phyloP scores from a whole-genome alignment of 2,888 invertebrate species.

The Diaphora mendica region DNA sequence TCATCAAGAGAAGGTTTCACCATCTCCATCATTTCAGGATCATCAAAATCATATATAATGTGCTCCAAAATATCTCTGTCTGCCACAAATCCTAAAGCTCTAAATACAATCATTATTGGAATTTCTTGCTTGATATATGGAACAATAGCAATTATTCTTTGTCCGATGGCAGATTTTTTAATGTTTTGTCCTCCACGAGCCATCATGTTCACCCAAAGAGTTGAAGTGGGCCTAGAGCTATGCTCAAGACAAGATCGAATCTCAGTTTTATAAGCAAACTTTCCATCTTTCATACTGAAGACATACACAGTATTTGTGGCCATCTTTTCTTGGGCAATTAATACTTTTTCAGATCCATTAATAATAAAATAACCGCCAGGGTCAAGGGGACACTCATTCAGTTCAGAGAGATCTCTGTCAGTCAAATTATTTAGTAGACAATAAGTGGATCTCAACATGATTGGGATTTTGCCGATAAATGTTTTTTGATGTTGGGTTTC shows the following conservation, averaged over 20 bases:
- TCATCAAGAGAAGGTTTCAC: slow-evolving; percentile 99
- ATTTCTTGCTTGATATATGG: slow-evolving; percentile 99
- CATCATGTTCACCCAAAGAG: slow-evolving; percentile 99
- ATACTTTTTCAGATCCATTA: slow-evolving; percentile 99
- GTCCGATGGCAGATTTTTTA: slow-evolving; percentile 99
- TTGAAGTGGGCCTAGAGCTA: slow-evolving; percentile 97
- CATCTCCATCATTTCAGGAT: slow-evolving; percentile 99
- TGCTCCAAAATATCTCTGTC: slow-evolving; percentile 99
- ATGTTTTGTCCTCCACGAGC: slow-evolving; percentile 99
- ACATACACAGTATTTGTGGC: slow-evolving; percentile 99
- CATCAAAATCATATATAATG: slow-evolving; percentile 99
- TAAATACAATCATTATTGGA: slow-evolving; percentile 99
- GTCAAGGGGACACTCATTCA: slow-evolving; percentile 99
- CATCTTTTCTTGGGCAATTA: slow-evolving; percentile 99
- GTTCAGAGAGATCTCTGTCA: slow-evolving; percentile 99
- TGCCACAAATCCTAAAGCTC: slow-evolving; percentile 99
- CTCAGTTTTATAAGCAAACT: slow-evolving; percentile 99
- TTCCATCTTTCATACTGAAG: slow-evolving; percentile 99
- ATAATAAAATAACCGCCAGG: slow-evolving; percentile 99
- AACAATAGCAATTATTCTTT: slow-evolving; percentile 98
- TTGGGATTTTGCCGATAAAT: slow-evolving; percentile 97
- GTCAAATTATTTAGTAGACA: slow-evolving; percentile 97
- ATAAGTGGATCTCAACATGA: slow-evolving; percentile 99
- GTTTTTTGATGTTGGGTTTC: slow-evolving; percentile 92
- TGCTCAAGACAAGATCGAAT: slow-evolving; percentile 92